These are phyloP conservation scores for Cecidostiba fungosa DNA, from an alignment of 2,888 invertebrate genomes.

Conservation along the genomic window DNA sequence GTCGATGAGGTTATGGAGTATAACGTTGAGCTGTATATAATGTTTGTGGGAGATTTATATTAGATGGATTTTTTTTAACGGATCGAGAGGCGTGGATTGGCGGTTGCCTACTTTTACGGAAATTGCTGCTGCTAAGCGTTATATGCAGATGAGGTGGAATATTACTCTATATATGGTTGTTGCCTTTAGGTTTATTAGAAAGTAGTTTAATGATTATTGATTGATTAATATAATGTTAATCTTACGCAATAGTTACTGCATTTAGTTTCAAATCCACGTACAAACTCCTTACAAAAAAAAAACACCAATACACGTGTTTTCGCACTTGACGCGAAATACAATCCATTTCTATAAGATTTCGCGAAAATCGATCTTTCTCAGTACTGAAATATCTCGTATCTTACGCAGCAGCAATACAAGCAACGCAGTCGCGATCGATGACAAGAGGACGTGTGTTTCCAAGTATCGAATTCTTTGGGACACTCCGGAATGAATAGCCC, in stretches of 20 bases:
- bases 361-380: background rate
- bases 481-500: background rate
- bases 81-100: background rate
- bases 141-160: too few species aligned
- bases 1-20: background rate
- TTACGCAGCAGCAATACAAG: background rate
- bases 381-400: background rate
- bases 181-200: background rate
- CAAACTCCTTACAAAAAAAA: background rate
- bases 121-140: background rate
- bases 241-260: background rate
- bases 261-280: background rate
- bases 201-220: background rate
- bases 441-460: background rate
- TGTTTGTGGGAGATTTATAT: background rate
- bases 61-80: background rate
- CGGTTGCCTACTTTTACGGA: background rate
- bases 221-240: too few species aligned
- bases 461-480: background rate
- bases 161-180: too few species aligned
- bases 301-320: background rate
- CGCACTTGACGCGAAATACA: background rate
- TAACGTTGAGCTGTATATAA: background rate
- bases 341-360: background rate
- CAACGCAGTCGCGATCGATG: slow-evolving; percentile 4